Base-by-base conservation (phyloP, 2,113 vertebrate species). In the Todiramphus chloris region DNA sequence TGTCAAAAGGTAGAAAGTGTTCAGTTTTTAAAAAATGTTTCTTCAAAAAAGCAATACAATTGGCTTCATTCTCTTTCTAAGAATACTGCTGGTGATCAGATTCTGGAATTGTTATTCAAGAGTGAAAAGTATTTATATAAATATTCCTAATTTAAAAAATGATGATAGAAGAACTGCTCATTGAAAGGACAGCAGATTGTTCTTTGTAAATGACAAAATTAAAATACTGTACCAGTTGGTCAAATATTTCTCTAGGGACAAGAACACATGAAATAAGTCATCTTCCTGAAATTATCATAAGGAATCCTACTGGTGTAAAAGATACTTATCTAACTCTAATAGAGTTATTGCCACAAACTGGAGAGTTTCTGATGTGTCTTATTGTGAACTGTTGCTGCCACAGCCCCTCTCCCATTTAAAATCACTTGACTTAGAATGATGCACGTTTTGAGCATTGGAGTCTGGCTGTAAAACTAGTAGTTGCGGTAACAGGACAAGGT, bases 381-480 rank as follows among this genome's bases (percentile, higher is more conserved):
- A 89, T 85, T 93, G 58, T 63, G 73, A 69, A 62, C 63, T 88
- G 63, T 82, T 81, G 46, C 66, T 95, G 86, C 66, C 89, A 46
- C 64, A 79, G 51, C 62, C 63, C 55, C 64, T 94, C 58, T 91
- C 92, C 96, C 86, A 96, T 97, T 97, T 97, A 96, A 96, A 98
- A 96, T 94, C 94, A 95, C 95, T 97, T 97, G 95, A 79, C 92
- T 91, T 64, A 60, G 88, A 97, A 94, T 50, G 85, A 97, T 95
- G 94, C 84, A 93, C 93, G 90, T 97, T 96, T 93, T 85, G 91
- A 95, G 96, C 83, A 95, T 90, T 78, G 86, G 96, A 95, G 96
- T 97, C 97, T 97, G 98, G 98, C 98, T 98, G 97, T 97, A 98
- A 97, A 98, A 97, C 93, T 97, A 94, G 98, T 98, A 98, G 98